Evolutionary conservation across 2,113 vertebrate genomes (phyloP).

Genomic region (Anguilla rostrata): DNA sequence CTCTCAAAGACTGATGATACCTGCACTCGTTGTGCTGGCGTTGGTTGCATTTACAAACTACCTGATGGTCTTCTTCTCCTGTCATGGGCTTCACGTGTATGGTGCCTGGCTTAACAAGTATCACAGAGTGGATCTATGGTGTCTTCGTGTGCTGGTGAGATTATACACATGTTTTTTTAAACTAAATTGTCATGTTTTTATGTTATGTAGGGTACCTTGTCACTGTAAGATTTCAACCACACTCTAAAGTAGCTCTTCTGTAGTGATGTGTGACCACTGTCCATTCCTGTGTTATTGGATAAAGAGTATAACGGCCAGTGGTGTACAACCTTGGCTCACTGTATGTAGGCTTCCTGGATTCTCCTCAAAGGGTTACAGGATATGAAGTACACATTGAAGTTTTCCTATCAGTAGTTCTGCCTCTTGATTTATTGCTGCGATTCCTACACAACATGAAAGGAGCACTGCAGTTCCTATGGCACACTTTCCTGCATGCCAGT

Average conservation of each 20-base stretch:
- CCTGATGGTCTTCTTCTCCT: conserved; percentile 67
- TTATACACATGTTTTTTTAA: neutral
- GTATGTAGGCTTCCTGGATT: too few species aligned
- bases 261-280: too few species aligned
- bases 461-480: too few species aligned
- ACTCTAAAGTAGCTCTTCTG: too few species aligned
- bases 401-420: too few species aligned
- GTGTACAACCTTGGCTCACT: too few species aligned
- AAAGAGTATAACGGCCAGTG: neutral
- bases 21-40: conserved; percentile 69
- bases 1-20: conserved; percentile 64
- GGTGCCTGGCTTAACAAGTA: conserved; percentile 65
- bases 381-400: too few species aligned
- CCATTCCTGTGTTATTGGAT: neutral
- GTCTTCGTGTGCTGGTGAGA: conserved; percentile 67
- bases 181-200: neutral
- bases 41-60: conserved; percentile 63
- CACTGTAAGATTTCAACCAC: neutral
- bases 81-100: conserved; percentile 62
- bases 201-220: neutral
- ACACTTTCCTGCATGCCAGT: too few species aligned
- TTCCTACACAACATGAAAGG: too few species aligned
- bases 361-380: too few species aligned
- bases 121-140: conserved; percentile 70
- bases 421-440: too few species aligned